These are phyloP conservation scores for Andrena chrysosceles DNA, from an alignment of 2,888 invertebrate genomes.

Conservation along the genomic window DNA sequence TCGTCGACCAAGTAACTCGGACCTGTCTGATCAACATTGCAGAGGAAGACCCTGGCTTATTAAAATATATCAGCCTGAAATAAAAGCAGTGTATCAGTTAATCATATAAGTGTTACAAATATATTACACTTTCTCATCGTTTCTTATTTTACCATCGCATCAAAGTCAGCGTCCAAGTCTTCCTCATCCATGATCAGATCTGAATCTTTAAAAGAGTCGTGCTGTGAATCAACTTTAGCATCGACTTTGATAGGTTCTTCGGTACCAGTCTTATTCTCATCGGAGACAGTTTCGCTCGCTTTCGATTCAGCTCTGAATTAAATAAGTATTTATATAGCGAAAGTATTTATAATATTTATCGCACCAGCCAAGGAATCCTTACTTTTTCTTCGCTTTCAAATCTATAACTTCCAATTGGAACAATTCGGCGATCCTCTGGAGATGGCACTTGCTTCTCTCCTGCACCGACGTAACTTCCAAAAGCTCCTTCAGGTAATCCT, in stretches of 20 bases:
- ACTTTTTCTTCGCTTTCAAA: conserved; percentile 15
- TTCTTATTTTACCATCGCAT: conserved; percentile 30
- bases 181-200: conserved; percentile 36
- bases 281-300: not conserved
- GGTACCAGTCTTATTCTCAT: not conserved
- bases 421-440: conserved; percentile 60
- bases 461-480: conserved; percentile 62
- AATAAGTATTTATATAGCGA: not conserved
- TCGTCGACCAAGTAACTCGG: not conserved
- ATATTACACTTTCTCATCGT: not conserved
- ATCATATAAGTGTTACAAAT: not conserved
- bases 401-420: conserved; percentile 59
- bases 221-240: not conserved
- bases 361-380: not conserved
- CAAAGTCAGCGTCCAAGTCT: conserved; percentile 40
- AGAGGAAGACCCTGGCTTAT: not conserved
- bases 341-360: not conserved
- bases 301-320: conserved; percentile 5
- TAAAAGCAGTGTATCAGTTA: not conserved
- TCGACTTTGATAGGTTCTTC: not conserved
- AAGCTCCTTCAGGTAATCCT: conserved; percentile 65
- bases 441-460: conserved; percentile 43
- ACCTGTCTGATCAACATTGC: not conserved
- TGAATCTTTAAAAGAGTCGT: not conserved
- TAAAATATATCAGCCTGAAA: conserved; percentile 45